Base-by-base conservation (phyloP, 1,140 invertebrate genomes). In the Pseudachorutes palmiensis region DNA sequence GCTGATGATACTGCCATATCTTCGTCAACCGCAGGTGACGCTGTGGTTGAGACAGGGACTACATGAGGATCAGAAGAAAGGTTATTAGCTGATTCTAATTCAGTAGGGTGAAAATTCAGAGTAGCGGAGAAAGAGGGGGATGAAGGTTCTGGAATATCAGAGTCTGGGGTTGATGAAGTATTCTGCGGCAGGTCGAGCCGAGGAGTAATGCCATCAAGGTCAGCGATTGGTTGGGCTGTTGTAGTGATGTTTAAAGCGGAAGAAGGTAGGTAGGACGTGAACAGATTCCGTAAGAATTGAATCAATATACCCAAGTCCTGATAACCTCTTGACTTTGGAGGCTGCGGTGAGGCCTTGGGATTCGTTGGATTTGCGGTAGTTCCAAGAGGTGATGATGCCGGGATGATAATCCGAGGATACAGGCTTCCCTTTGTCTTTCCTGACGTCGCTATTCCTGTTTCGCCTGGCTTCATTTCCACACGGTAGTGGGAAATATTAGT, bases 271-370 rank as follows among this genome's bases (percentile, higher is more conserved):
- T 36, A 49, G 26, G 61, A 67, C 61, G 66, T 64, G 26, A 64
- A 57, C 33, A 64, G 51, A 59, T 63, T 68, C 32, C 57, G 62
- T 31, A 64, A 64, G 24, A 59, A 61, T 59, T 61, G 55, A 68
- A 68, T 68, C 66, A 68, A 68, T 68, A 68, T 41, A 55, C 33
- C 48, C 55, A 36, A 41, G 19, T 41, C 36, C 36, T 9, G 36
- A 19, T 41, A 9, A 9, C 36, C 36, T 41, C 36, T 5, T 19
- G 5, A 9, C 36, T n/a, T n/a, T n/a, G n/a, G n/a, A n/a, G n/a
- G n/a, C n/a, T n/a, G n/a, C n/a, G n/a, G n/a, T n/a, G n/a, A n/a
- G n/a, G n/a, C n/a, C n/a, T n/a, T n/a, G n/a, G n/a, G n/a, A n/a
- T n/a, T n/a, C n/a, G n/a, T n/a, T 24, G 51, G 51, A 16, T 24